Percentiles rank a stretch among this genome's conserved stretches.
Evolutionary conservation across 2,113 vertebrate species (phyloP).

Genomic region (Cebus imitator): DNA sequence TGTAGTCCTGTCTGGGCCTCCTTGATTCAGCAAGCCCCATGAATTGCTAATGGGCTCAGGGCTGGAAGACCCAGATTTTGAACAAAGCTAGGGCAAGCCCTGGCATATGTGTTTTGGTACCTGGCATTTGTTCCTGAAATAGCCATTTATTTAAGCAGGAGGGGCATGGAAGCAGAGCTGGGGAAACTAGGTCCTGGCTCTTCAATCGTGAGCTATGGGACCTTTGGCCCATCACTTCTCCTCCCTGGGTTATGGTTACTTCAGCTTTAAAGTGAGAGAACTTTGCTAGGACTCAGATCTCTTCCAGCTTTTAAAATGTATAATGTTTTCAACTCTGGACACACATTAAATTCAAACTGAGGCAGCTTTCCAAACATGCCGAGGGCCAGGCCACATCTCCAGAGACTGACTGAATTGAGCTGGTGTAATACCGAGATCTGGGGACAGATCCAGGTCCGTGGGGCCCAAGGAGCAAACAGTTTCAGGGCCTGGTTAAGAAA

Average conservation of each 20-base stretch:
- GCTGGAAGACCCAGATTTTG: neutral
- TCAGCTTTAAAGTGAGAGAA: neutral
- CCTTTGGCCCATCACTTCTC: neutral
- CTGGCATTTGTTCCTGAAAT: neutral
- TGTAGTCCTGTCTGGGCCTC: neutral
- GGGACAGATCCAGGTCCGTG: neutral
- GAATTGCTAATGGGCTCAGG: neutral
- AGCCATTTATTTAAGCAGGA: neutral
- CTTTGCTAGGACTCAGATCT: neutral
- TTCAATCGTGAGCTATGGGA: neutral
- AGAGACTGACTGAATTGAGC: neutral
- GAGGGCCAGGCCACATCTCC: neutral
- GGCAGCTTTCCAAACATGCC: neutral
- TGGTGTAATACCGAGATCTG: neutral
- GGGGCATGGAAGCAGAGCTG: neutral
- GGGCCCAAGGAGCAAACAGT: neutral
- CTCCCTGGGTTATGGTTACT: neutral
- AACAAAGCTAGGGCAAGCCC: neutral
- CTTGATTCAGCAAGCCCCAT: neutral
- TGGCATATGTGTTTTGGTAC: neutral
- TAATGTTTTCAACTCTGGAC: neutral
- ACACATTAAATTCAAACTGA: neutral
- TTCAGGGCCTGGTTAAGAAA: neutral
- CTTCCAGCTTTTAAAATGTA: neutral
- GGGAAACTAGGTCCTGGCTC: neutral